Evolutionary conservation across 1,140 invertebrate species (phyloP).

Genomic region (Panagrolaimus sp.): DNA sequence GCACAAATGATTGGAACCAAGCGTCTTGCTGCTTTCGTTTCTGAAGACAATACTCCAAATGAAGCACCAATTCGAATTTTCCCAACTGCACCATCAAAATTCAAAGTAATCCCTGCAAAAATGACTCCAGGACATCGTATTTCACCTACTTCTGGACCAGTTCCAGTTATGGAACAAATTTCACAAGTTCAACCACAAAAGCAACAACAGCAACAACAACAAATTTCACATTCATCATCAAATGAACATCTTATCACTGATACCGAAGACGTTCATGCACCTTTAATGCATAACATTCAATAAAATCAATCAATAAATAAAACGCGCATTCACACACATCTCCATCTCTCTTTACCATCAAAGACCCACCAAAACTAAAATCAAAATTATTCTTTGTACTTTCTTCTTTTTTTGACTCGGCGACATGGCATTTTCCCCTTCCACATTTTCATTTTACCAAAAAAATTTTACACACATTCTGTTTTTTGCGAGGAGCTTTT

Average conservation of each 20-base stretch:
- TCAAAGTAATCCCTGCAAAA: conserved; percentile 38
- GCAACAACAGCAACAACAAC: background rate
- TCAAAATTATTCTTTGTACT: background rate
- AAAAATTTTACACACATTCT: background rate
- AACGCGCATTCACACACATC: background rate
- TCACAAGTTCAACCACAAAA: conserved; percentile 47
- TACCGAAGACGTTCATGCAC: conserved; percentile 6
- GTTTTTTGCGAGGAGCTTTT: conserved; percentile 5
- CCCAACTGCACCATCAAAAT: conserved; percentile 26
- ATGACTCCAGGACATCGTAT: conserved; percentile 35
- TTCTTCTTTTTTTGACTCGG: background rate
- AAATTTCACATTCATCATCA: background rate
- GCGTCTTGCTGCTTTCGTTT: conserved; percentile 45
- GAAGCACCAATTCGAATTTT: conserved; percentile 56
- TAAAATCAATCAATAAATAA: background rate
- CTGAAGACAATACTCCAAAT: conserved; percentile 54
- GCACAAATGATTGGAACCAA: conserved; percentile 43
- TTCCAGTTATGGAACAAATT: conserved; percentile 56
- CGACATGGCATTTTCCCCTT: conserved; percentile 4
- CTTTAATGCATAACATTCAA: background rate
- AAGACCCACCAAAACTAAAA: background rate
- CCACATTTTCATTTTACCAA: background rate
- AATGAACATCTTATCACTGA: background rate
- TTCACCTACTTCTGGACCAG: conserved; percentile 46
- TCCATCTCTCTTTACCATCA: background rate